Conservation (phyloP, 1,140 invertebrate genomes). For the Diplogasteroides magnus region DNA sequence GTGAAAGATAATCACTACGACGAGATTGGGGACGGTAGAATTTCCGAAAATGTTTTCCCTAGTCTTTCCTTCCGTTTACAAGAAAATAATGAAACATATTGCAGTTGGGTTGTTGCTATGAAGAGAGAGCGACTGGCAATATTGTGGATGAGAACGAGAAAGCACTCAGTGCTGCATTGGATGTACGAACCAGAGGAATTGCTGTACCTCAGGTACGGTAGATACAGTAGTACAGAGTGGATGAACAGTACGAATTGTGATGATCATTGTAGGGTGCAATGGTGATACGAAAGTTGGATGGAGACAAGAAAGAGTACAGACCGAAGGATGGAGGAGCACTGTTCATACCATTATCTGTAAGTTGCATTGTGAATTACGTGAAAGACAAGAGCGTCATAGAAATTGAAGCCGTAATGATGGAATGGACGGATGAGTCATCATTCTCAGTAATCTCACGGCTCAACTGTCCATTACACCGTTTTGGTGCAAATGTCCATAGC, state of each 20-base stretch:
- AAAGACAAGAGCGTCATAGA: too few species aligned
- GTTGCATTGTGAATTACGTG: too few species aligned
- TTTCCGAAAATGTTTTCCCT: constrained; percentile 19
- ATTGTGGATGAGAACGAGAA: constrained; percentile 47
- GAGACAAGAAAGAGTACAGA: background rate
- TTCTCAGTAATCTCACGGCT: too few species aligned
- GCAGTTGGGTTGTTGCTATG: constrained; percentile 52
- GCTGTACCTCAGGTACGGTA: background rate
- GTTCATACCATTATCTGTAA: too few species aligned
- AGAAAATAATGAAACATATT: constrained; percentile 12
- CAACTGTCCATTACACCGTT: too few species aligned
- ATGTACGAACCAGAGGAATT: constrained; percentile 8
- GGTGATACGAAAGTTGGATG: background rate
- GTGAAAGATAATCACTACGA: constrained; percentile 1
- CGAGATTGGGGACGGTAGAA: constrained; percentile 4
- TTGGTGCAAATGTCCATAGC: too few species aligned
- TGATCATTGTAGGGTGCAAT: background rate
- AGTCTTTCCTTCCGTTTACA: constrained; percentile 10
- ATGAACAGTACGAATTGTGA: too few species aligned
- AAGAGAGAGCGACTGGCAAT: constrained; percentile 38
- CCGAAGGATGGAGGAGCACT: background rate
- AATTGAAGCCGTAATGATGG: too few species aligned
- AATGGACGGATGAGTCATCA: too few species aligned
- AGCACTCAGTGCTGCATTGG: constrained; percentile 38
- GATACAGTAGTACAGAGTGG: background rate